These are phyloP conservation scores for Cryptotermes secundus DNA, from an alignment of 1,140 invertebrate genomes.

Conservation along the genomic window DNA sequence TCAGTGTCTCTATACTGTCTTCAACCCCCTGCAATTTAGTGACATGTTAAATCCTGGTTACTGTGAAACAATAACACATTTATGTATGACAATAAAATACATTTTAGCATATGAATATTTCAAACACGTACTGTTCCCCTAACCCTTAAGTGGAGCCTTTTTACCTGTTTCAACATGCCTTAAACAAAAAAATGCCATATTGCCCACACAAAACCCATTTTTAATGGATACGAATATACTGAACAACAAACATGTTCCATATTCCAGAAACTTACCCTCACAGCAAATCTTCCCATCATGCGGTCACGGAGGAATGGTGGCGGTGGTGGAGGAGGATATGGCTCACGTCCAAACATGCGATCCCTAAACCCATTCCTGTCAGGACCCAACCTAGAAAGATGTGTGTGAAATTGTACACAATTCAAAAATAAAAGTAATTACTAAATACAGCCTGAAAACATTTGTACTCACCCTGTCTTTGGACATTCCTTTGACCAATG, in stretches of 20 bases:
- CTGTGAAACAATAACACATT: too few species aligned
- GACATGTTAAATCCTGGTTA: too few species aligned
- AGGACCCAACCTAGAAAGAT: slow-evolving; percentile 37
- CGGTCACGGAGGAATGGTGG: slow-evolving; percentile 78
- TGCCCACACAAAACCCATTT: not conserved
- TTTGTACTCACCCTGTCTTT: slow-evolving; percentile 46
- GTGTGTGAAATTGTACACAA: slow-evolving; percentile 5
- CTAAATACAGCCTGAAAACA: slow-evolving; percentile 2
- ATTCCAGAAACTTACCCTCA: slow-evolving; percentile 53
- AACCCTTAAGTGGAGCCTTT: too few species aligned
- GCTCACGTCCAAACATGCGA: slow-evolving; percentile 78
- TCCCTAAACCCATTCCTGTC: slow-evolving; percentile 71
- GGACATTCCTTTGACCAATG: slow-evolving; percentile 96
- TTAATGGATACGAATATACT: not conserved
- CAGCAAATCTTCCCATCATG: slow-evolving; percentile 82
- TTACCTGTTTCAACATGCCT: too few species aligned
- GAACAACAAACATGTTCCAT: not conserved
- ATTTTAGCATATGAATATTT: too few species aligned
- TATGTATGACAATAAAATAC: too few species aligned
- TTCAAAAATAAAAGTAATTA: slow-evolving; percentile 25
- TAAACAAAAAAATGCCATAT: not conserved
- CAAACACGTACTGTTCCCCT: too few species aligned
- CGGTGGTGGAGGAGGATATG: slow-evolving; percentile 74
- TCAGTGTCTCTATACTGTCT: too few species aligned
- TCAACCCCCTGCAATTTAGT: too few species aligned